Percentiles rank a stretch among this genome's conserved stretches.
These are phyloP conservation scores for Apodemia zela DNA, from an alignment of 2,888 invertebrate genomes.

Conservation along the genomic window DNA sequence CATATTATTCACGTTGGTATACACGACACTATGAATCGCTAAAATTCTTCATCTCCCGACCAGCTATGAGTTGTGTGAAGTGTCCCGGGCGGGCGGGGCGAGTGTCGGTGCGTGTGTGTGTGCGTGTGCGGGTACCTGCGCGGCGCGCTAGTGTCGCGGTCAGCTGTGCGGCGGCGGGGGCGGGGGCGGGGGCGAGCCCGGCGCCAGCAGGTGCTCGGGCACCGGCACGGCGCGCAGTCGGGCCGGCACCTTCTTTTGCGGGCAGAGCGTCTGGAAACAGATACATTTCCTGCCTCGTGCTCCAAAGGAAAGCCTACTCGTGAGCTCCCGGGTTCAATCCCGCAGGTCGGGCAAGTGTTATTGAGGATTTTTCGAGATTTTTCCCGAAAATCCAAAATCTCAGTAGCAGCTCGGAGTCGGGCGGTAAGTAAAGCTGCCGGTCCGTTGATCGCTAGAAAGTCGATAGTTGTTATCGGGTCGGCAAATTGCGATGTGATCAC, in stretches of 20 bases:
- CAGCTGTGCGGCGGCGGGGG: slow-evolving; percentile 30
- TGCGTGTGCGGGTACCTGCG: background rate
- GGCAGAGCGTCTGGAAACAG: slow-evolving; percentile 54
- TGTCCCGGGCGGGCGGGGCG: background rate
- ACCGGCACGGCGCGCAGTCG: slow-evolving; percentile 88
- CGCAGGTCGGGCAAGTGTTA: too few species aligned
- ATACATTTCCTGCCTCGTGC: background rate
- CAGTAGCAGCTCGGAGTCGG: too few species aligned
- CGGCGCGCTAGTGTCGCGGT: slow-evolving; percentile 21
- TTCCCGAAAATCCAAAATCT: too few species aligned
- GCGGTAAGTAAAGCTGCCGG: too few species aligned
- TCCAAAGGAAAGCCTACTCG: too few species aligned
- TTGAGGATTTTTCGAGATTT: too few species aligned
- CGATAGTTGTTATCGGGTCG: too few species aligned
- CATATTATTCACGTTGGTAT: background rate
- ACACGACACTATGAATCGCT: background rate
- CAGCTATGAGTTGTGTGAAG: background rate
- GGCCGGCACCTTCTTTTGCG: slow-evolving; percentile 89
- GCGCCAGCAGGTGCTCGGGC: slow-evolving; percentile 85
- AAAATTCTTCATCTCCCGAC: background rate
- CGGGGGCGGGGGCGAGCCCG: too few species aligned
- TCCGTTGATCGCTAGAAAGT: too few species aligned
- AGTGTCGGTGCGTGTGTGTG: too few species aligned
- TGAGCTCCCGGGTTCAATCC: too few species aligned
- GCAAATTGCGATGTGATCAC: too few species aligned